phyloP scores from a whole-genome alignment of 2,797 vertebrate genomes.

The Vultur gryphus region DNA sequence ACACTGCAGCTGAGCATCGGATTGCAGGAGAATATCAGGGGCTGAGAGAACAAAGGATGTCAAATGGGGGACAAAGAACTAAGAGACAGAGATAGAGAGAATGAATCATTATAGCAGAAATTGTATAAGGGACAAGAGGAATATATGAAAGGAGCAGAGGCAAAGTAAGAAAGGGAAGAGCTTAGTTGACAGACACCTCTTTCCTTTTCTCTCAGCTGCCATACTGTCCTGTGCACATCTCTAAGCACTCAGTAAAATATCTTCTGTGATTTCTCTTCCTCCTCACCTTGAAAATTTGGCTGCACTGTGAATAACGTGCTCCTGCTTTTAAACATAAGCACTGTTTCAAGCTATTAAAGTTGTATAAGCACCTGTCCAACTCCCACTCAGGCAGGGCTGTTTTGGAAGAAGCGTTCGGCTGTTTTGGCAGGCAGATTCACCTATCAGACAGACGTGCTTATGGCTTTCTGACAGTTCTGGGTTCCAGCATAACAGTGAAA shows the following conservation, averaged over 20 bases:
- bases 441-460: not conserved
- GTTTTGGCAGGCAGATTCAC: not conserved
- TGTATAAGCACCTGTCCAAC: not conserved
- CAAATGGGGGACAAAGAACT: not conserved
- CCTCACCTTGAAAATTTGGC: not conserved
- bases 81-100: not conserved
- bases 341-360: conserved; percentile 16
- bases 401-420: not conserved
- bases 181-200: not conserved
- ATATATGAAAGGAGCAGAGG: not conserved
- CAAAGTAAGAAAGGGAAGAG: not conserved
- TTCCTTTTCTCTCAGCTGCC: not conserved
- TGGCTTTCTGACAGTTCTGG: not conserved
- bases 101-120: not conserved
- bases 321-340: not conserved
- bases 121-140: not conserved
- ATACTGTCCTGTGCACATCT: not conserved
- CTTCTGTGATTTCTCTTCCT: not conserved
- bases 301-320: not conserved
- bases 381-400: not conserved
- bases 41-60: not conserved
- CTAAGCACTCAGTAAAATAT: not conserved
- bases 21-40: not conserved
- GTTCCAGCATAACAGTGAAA: not conserved
- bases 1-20: not conserved